Evolutionary conservation across 2,888 invertebrate species (phyloP).

Genomic region (Tenthredo notha): DNA sequence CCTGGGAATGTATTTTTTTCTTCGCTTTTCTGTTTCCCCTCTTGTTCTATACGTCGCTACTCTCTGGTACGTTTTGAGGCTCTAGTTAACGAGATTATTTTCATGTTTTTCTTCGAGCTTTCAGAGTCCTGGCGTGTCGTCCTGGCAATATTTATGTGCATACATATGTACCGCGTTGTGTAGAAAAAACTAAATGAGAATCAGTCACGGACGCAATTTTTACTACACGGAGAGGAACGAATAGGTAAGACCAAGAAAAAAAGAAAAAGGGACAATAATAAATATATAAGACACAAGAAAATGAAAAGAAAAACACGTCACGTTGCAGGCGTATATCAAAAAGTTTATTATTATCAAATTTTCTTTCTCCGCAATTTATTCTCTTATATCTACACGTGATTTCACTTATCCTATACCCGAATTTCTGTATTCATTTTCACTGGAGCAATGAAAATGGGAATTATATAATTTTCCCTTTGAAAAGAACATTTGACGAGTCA

Average conservation of each 20-base stretch:
- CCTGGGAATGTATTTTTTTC: not conserved
- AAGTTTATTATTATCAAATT: not conserved
- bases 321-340: not conserved
- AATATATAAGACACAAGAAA: not conserved
- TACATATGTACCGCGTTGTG: not conserved
- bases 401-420: not conserved
- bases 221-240: not conserved
- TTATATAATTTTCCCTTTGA: not conserved
- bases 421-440: not conserved
- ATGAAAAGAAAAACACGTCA: constrained; percentile 12
- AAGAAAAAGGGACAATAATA: not conserved
- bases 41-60: not conserved
- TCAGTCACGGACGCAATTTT: constrained; percentile 38
- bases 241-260: not conserved
- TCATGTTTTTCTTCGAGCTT: constrained; percentile 19
- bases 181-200: not conserved
- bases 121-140: constrained; percentile 19
- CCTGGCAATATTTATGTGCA: constrained; percentile 14
- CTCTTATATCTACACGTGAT: not conserved
- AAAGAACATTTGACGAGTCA: too few species aligned
- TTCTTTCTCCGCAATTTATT: not conserved
- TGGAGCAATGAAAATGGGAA: not conserved
- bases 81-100: constrained; percentile 24
- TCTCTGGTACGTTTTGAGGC: constrained; percentile 2
- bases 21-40: not conserved